Evolutionary conservation across 2,797 vertebrate genomes (phyloP).

Genomic region (Rousettus madagascariensis): DNA sequence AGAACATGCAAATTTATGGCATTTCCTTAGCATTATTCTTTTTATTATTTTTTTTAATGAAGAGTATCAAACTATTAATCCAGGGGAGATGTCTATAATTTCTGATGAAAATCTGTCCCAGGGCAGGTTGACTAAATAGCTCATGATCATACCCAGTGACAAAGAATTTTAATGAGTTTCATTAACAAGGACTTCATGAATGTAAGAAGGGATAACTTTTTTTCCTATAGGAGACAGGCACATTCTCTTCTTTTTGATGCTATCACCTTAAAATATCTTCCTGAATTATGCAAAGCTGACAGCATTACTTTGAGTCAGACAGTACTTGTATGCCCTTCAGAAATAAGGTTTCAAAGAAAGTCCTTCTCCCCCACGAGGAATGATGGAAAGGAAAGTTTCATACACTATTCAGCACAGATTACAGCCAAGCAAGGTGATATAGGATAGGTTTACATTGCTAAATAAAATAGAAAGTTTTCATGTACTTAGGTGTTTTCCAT

Average conservation of each 20-base stretch:
- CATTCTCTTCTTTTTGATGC: not conserved
- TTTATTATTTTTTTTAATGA: constrained; percentile 59
- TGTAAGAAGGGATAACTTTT: not conserved
- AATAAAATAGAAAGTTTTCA: constrained; percentile 37
- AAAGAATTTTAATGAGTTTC: constrained; percentile 21
- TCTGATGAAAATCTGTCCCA: not conserved
- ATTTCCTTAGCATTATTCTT: constrained; percentile 37
- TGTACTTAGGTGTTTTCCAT: not conserved
- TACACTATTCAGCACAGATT: not conserved
- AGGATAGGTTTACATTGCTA: not conserved
- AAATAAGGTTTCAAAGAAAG: constrained; percentile 27
- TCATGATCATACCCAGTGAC: not conserved
- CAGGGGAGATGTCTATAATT: constrained; percentile 36
- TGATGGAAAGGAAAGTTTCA: not conserved
- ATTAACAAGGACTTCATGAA: not conserved
- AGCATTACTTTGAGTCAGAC: not conserved
- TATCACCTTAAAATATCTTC: constrained; percentile 1
- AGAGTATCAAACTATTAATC: constrained; percentile 28
- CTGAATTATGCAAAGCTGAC: constrained; percentile 46
- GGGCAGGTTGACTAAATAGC: not conserved
- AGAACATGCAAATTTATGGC: constrained; percentile 32
- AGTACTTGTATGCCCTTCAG: not conserved
- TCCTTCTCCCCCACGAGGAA: not conserved
- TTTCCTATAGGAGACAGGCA: not conserved
- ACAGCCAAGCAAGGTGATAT: not conserved